phyloP scores from a whole-genome alignment of 2,888 invertebrate genomes.

The Acleris literana region DNA sequence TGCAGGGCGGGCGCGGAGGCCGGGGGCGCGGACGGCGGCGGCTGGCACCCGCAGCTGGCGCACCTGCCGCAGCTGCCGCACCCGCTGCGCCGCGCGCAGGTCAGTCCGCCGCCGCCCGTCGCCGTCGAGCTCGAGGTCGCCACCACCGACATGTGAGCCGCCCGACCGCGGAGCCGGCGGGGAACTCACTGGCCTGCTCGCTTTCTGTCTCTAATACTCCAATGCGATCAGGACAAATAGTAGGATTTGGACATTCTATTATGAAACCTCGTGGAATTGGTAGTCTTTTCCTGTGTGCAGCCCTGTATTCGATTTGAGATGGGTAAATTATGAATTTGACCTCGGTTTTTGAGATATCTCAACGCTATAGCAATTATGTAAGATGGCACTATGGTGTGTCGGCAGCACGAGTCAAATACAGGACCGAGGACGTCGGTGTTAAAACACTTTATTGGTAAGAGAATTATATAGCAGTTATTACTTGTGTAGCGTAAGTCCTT shows the following conservation, averaged over 20 bases:
- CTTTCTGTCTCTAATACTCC: too few species aligned
- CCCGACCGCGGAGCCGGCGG: too few species aligned
- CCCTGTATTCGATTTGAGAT: background rate
- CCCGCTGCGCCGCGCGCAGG: slow-evolving; percentile 53
- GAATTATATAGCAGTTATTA: slow-evolving; percentile 26
- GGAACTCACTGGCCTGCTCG: too few species aligned
- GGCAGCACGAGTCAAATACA: slow-evolving; percentile 1
- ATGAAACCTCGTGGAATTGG: background rate
- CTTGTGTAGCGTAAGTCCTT: slow-evolving; percentile 47
- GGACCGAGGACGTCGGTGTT: slow-evolving; percentile 68
- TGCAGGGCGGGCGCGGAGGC: too few species aligned
- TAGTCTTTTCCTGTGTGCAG: background rate
- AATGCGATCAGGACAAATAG: too few species aligned
- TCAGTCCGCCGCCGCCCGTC: slow-evolving; percentile 63
- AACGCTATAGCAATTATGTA: background rate
- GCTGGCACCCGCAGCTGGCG: slow-evolving; percentile 79
- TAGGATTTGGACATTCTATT: background rate
- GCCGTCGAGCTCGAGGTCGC: slow-evolving; percentile 76
- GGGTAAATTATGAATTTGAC: background rate
- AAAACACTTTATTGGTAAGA: slow-evolving; percentile 55
- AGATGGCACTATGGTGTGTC: background rate
- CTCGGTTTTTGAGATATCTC: background rate
- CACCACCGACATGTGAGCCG: slow-evolving; percentile 70
- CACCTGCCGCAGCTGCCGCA: slow-evolving; percentile 76
- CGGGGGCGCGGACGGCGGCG: slow-evolving; percentile 40